phyloP scores from a whole-genome alignment of 1,140 invertebrate species.

The Vanessa tameamea region DNA sequence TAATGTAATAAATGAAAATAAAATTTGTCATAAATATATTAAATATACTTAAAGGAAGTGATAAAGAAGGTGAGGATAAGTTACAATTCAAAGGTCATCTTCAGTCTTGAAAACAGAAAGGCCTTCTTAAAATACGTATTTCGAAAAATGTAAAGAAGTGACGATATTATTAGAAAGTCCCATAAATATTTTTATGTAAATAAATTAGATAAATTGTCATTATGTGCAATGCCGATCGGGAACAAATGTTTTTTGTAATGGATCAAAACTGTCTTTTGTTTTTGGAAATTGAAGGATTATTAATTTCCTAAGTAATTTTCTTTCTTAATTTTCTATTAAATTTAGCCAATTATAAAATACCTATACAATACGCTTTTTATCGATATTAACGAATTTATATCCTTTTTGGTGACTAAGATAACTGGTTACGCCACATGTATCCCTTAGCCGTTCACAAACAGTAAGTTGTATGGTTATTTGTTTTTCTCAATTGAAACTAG shows the following conservation, averaged over 20 bases:
- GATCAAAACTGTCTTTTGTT: background rate
- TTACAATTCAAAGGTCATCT: conserved; percentile 20
- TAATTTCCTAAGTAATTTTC: conserved; percentile 4
- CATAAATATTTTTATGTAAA: conserved; percentile 43
- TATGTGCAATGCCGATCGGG: conserved; percentile 45
- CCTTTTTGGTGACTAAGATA: background rate
- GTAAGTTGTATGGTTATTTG: too few relatives aligned
- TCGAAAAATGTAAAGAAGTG: conserved; percentile 33
- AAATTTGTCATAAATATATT: conserved; percentile 19
- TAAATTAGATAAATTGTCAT: conserved; percentile 42
- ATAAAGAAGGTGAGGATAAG: background rate
- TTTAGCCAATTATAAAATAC: background rate
- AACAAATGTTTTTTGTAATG: conserved; percentile 32
- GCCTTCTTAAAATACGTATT: conserved; percentile 38
- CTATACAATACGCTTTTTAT: background rate
- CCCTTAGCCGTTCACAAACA: too few relatives aligned
- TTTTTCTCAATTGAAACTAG: too few relatives aligned
- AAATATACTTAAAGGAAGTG: background rate
- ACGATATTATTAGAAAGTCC: conserved; percentile 34
- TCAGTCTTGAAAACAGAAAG: conserved; percentile 16
- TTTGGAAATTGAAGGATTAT: background rate
- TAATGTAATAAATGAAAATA: background rate
- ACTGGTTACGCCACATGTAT: background rate
- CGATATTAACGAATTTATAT: background rate
- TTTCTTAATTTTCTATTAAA: background rate